These are phyloP conservation scores for Sialia sialis DNA, from an alignment of 2,113 vertebrate species.

Conservation along the genomic window DNA sequence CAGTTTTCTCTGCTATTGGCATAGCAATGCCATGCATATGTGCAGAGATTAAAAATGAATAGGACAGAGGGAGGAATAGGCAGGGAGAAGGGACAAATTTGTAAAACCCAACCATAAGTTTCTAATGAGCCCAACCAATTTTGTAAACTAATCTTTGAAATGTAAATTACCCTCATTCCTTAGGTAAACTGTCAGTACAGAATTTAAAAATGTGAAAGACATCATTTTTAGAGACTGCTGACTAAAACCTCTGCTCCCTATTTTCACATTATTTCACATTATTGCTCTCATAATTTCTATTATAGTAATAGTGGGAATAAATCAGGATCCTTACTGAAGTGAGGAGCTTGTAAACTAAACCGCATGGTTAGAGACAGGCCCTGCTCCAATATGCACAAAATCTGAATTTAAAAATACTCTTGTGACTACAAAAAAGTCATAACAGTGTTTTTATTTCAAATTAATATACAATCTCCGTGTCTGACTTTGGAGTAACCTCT, in stretches of 20 bases:
- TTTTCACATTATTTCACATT: conserved; percentile 31
- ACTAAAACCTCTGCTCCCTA: not conserved
- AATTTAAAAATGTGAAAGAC: not conserved
- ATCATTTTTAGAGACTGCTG: not conserved
- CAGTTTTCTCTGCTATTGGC: not conserved
- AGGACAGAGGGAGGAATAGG: not conserved
- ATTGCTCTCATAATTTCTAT: conserved; percentile 9
- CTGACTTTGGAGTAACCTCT: not conserved
- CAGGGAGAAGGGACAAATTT: not conserved
- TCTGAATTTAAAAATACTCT: not conserved
- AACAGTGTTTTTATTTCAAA: not conserved
- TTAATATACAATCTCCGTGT: not conserved
- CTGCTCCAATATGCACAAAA: not conserved
- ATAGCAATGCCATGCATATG: not conserved
- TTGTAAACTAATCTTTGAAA: not conserved
- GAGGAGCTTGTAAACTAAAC: not conserved
- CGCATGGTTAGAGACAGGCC: not conserved
- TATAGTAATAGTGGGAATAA: not conserved
- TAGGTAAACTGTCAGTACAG: not conserved
- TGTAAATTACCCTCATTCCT: not conserved
- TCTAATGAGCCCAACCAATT: not conserved
- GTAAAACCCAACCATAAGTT: not conserved
- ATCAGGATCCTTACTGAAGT: not conserved
- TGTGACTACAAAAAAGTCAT: not conserved
- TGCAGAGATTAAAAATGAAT: not conserved